Evolutionary conservation across 2,113 vertebrate genomes (phyloP).

Genomic region (Zosterops japonicus): DNA sequence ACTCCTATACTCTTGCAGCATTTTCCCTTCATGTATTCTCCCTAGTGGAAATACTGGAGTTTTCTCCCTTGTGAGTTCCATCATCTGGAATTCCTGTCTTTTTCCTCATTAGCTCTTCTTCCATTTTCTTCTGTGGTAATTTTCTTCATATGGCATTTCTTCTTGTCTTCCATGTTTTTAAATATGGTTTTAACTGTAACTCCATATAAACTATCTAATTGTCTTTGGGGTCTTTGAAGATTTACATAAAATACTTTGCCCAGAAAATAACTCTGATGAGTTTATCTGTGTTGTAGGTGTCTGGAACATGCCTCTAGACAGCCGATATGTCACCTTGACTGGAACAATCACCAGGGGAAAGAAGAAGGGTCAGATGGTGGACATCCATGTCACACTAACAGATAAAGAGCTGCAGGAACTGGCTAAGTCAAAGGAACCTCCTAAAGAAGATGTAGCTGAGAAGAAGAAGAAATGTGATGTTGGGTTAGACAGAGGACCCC

Average conservation of each 20-base stretch:
- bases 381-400: constrained; percentile 94
- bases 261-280: not conserved
- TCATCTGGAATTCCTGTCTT: not conserved
- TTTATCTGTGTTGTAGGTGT: constrained; percentile 65
- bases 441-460: constrained; percentile 74
- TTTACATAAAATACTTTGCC: not conserved
- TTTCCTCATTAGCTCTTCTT: not conserved
- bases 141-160: not conserved
- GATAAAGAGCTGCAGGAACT: constrained; percentile 93
- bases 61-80: not conserved
- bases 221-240: not conserved
- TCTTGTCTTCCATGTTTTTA: not conserved
- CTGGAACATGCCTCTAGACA: constrained; percentile 89
- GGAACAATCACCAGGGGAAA: constrained; percentile 97
- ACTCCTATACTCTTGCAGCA: not conserved
- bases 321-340: constrained; percentile 94
- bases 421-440: constrained; percentile 85
- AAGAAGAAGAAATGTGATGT: constrained; percentile 79
- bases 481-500: constrained; percentile 86
- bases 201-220: not conserved
- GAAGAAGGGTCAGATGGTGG: constrained; percentile 98
- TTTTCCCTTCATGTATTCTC: not conserved
- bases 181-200: not conserved
- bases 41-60: not conserved
- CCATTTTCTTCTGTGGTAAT: not conserved